Evolutionary conservation across 2,888 invertebrate species (phyloP).

Genomic region (Amphimallon solstitiale): DNA sequence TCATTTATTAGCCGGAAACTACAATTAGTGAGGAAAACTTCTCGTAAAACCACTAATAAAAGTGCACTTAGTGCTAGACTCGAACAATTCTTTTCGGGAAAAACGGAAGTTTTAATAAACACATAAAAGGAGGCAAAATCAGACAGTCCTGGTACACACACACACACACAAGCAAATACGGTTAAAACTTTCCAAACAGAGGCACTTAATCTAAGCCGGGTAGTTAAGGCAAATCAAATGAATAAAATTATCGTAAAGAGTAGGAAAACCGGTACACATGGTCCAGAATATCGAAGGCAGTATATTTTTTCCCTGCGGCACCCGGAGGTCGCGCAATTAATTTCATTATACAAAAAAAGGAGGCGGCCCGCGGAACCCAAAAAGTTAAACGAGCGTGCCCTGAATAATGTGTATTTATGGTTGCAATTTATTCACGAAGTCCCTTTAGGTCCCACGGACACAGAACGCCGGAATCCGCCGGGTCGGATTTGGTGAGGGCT

Average conservation of each 20-base stretch:
- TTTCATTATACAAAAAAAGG: slow-evolving; percentile 22
- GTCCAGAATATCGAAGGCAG: slow-evolving; percentile 21
- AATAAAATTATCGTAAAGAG: slow-evolving; percentile 26
- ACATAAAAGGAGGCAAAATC: slow-evolving; percentile 9
- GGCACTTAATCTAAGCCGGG: slow-evolving; percentile 24
- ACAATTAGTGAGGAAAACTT: no score
- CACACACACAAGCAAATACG: slow-evolving; percentile 11
- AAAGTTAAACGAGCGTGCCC: slow-evolving; percentile 25
- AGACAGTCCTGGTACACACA: no score
- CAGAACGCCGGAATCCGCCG: neutral
- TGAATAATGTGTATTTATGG: slow-evolving; percentile 19
- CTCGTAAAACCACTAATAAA: neutral
- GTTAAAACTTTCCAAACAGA: slow-evolving; percentile 20
- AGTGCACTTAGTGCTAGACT: neutral
- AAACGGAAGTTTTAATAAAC: slow-evolving; percentile 24
- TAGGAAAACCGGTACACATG: slow-evolving; percentile 19
- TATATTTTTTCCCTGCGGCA: slow-evolving; percentile 19
- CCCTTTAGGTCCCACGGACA: slow-evolving; percentile 12
- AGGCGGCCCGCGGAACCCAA: neutral
- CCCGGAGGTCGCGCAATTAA: slow-evolving; percentile 17
- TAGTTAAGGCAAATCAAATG: slow-evolving; percentile 25
- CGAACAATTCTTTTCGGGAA: neutral
- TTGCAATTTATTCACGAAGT: slow-evolving; percentile 10
- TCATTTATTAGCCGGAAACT: no score
- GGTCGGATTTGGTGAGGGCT: slow-evolving; percentile 7